These are phyloP conservation scores for Lasioglossum malachurum DNA, from an alignment of 2,888 invertebrate genomes.

Conservation along the genomic window DNA sequence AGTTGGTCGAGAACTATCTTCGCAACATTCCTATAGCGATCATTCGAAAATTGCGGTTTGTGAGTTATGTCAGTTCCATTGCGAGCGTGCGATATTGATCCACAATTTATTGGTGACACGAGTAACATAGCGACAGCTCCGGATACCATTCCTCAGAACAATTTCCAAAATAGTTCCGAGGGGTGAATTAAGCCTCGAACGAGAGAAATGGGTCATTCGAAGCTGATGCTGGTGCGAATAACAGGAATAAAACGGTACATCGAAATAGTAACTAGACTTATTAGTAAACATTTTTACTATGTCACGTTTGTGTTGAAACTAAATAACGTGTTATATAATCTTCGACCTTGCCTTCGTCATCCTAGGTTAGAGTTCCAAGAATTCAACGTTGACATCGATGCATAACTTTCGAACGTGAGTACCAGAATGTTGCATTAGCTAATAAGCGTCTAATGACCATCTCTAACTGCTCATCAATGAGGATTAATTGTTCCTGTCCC, in stretches of 20 bases:
- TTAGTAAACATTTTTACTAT: neutral
- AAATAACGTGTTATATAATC: no score
- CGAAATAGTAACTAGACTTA: neutral
- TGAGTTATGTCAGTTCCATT: neutral
- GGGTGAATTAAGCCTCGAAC: neutral
- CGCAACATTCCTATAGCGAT: neutral
- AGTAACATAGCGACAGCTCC: neutral
- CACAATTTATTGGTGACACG: neutral
- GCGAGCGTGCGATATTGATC: neutral
- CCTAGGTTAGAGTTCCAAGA: no score
- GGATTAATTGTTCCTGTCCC: neutral
- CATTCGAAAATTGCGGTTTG: neutral
- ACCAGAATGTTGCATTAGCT: neutral
- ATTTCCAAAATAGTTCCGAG: neutral
- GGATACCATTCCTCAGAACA: neutral
- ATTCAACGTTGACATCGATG: no score
- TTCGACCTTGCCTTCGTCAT: no score
- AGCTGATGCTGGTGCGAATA: no score
- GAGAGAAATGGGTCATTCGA: neutral
- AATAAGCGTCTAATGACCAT: neutral
- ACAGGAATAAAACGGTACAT: neutral
- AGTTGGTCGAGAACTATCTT: no score
- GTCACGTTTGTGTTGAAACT: neutral
- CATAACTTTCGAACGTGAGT: no score
- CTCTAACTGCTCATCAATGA: neutral